Conservation (phyloP, 37 sponge, comb jelly and placozoan species). For the Ianthella basta region DNA sequence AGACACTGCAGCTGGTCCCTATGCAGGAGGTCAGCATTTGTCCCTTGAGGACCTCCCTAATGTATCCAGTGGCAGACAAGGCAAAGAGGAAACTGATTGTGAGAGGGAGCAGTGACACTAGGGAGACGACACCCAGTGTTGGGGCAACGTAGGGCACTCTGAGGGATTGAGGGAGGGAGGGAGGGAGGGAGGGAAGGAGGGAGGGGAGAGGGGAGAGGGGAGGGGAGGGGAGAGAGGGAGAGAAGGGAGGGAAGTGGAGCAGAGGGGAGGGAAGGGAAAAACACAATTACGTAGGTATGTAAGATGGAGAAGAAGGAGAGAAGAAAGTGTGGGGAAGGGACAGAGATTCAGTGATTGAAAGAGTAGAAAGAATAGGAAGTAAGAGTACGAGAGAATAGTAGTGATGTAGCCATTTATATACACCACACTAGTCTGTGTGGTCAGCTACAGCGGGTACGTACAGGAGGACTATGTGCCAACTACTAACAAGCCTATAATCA, state of each 20-base stretch:
- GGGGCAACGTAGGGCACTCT: conserved; percentile 57
- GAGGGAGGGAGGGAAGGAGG: neutral
- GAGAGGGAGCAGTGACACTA: conserved; percentile 56
- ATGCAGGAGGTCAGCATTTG: conserved; percentile 52
- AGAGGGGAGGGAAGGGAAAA: no score
- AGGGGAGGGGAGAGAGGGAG: conserved; percentile 2
- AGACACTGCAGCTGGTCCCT: conserved; percentile 44
- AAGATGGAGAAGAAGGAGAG: no score
- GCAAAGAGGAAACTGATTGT: conserved; percentile 46
- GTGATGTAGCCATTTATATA: no score
- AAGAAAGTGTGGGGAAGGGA: no score
- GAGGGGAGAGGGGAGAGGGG: neutral
- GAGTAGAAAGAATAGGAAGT: no score
- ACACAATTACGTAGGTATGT: no score
- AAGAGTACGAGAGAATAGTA: no score
- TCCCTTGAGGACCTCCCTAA: conserved; percentile 66
- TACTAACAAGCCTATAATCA: no score
- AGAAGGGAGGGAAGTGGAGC: neutral
- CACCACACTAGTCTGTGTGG: no score
- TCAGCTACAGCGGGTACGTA: no score
- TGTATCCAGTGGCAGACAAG: conserved; percentile 80
- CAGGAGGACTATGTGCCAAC: no score
- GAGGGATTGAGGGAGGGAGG: neutral
- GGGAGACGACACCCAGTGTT: conserved; percentile 38
- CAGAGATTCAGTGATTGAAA: no score